Evolutionary conservation across 1,140 invertebrate genomes (phyloP), one percentile per base, ranked within the genome.

Genomic region (Panonychus citri): DNA sequence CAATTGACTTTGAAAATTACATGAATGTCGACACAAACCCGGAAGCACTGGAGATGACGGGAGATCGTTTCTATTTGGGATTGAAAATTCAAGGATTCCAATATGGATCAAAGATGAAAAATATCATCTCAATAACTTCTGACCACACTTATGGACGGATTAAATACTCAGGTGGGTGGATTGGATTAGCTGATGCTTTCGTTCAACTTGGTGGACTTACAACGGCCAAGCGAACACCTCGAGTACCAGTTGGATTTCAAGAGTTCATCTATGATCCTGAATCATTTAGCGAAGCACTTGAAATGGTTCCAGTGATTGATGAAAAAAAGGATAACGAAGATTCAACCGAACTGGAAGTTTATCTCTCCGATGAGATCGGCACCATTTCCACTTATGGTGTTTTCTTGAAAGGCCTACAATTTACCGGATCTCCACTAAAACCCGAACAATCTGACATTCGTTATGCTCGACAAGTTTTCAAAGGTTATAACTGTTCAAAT

Each of bases 61-160:
- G 19, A 28, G 64, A 69, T 27, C 74, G 75, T 59, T 61, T 74
- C n/a, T 75, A 75, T 65, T 74, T 74, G 58, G 70, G 72, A 59
- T 66, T 76, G 27, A 61, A 71, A 60, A 65, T 74, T 2, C 61
- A 72, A 34, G 74, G 74, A 24, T 76, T 76, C 61, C 74, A 75
- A 56, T 75, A 76, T 65, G 72, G 71, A 42, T 66, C 67, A 3
- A 72, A 81, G 12, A 97, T 96, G 75, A 78, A 81, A 61, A 89
- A 83, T 30, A 80, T 90, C 58, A 66, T 73, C 2, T 65, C 72
- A 17, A 73, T 79, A 1, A 21, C n/a, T 19, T 8, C 34, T 8
- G 55, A 57, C 27, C 3, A 25, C 3, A 34, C 5, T 8, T 28
- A 54, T 13, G 57, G 19, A 5, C 30, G 30, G 28, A 39, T 57